A percentile compares a stretch with the other conserved stretches of the same genome.
These are phyloP conservation scores for Petrocephalus sullivani DNA, from an alignment of 2,797 vertebrate genomes.

Conservation along the genomic window DNA sequence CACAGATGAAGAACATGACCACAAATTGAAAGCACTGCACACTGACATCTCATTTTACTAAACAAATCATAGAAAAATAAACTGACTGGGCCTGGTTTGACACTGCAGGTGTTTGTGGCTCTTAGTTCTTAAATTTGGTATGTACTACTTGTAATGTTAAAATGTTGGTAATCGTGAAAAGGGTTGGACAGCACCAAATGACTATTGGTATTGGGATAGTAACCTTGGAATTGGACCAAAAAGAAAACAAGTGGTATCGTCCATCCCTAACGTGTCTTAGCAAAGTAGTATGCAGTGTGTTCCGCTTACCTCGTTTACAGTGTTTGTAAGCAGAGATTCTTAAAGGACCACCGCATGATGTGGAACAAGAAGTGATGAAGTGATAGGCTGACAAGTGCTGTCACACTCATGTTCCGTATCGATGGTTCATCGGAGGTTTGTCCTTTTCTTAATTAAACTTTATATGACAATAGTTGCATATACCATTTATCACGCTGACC, in stretches of 20 bases:
- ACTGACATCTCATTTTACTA: background rate
- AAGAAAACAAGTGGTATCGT: background rate
- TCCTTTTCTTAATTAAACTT: background rate
- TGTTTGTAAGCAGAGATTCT: background rate
- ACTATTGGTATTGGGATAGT: background rate
- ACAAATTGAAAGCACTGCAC: background rate
- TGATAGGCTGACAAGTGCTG: background rate
- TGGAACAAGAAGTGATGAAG: background rate
- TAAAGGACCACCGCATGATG: background rate
- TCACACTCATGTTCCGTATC: background rate
- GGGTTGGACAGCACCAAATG: background rate
- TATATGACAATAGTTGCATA: background rate
- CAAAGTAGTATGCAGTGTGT: background rate
- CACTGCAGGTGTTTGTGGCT: background rate
- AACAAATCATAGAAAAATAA: background rate
- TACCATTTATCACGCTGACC: background rate
- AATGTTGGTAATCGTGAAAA: background rate
- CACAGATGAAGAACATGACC: too few relatives aligned
- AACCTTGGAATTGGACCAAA: background rate
- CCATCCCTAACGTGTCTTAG: background rate
- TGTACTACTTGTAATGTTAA: background rate
- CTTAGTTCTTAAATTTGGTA: background rate
- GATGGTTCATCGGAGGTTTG: background rate
- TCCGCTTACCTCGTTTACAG: background rate
- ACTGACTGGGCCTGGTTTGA: background rate